A percentile compares a stretch with the other conserved stretches of the same genome.
Conservation (phyloP, 1,140 invertebrate species). For the Ditylenchus dipsaci region DNA sequence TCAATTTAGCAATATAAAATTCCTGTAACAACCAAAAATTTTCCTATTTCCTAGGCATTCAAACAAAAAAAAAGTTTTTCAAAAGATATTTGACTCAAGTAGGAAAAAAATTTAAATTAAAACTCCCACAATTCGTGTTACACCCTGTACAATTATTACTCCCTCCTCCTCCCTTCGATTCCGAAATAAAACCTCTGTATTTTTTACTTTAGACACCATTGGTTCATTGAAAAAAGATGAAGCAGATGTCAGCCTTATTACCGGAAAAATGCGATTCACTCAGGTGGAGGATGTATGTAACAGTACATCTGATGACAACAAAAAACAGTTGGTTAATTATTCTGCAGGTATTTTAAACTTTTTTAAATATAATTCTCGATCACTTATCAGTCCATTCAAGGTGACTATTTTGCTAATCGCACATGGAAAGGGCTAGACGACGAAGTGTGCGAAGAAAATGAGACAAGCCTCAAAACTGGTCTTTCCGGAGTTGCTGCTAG, state of each 20-base stretch:
- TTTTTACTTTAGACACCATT: slow-evolving; percentile 29
- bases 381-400: slow-evolving; percentile 11
- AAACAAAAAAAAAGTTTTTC: too few relatives aligned
- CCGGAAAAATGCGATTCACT: slow-evolving; percentile 17
- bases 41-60: too few relatives aligned
- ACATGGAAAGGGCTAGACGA: slow-evolving; percentile 46
- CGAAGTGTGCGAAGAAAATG: background rate
- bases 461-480: background rate
- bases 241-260: slow-evolving; percentile 34
- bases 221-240: slow-evolving; percentile 16
- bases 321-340: slow-evolving; percentile 32
- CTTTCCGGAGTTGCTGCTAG: background rate
- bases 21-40: too few relatives aligned
- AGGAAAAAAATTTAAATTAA: too few relatives aligned
- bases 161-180: too few relatives aligned
- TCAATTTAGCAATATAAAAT: too few relatives aligned
- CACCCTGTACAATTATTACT: too few relatives aligned
- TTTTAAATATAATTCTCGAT: background rate
- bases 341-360: slow-evolving; percentile 21
- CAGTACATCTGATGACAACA: background rate
- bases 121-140: too few relatives aligned
- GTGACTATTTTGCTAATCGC: slow-evolving; percentile 43
- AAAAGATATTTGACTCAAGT: too few relatives aligned
- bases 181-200: too few relatives aligned
- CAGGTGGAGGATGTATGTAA: background rate